Base-by-base conservation (phyloP, 1,140 invertebrate species). In the Maconellicoccus hirsutus region DNA sequence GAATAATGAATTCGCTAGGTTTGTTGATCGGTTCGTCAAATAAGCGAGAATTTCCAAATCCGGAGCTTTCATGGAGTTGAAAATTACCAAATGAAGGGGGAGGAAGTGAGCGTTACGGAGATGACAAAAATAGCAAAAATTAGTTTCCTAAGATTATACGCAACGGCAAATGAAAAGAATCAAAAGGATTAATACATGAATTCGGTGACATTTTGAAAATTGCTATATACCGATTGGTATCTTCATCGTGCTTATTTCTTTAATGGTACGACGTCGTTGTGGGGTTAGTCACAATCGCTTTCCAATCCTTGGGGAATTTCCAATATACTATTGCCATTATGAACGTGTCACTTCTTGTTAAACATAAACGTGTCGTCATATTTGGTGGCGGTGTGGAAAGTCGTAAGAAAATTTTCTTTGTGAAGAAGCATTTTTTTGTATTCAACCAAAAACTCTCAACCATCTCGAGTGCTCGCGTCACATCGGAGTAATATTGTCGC, bases 191-290 rank as follows among this genome's bases (percentile, higher is more conserved):
- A 52, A 52, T 52, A 52, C 42, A 52, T 19, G 42, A 52, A 52
- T 52, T 52, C 42, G 42, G 4, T 52, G 42, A 52, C 42, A 52
- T 52, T 16, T 52, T 52, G 42, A 52, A 52, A 52, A 52, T 52
- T 52, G 42, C 42, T 52, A 52, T 52, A 52, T 52, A 52, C 42
- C 42, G 42, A 52, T 52, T 52, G 42, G 42, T 52, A 52, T 52
- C 42, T 52, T 52, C n/a, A 52, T 16, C n/a, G 42, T 52, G 42
- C 42, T 52, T 52, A 52, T 52, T 52, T 52, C 42, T 52, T 52
- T 52, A 52, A 52, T 52, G 42, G 42, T 52, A 52, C 42, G 42
- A 52, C 42, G 42, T 52, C 16, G 42, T 52, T 16, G 42, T 52
- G 10, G 42, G 42, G 42, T 52, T 52, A 52, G 42, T 52, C 42